Evolutionary conservation across 2,113 vertebrate genomes (phyloP).

Genomic region (Limanda limanda): DNA sequence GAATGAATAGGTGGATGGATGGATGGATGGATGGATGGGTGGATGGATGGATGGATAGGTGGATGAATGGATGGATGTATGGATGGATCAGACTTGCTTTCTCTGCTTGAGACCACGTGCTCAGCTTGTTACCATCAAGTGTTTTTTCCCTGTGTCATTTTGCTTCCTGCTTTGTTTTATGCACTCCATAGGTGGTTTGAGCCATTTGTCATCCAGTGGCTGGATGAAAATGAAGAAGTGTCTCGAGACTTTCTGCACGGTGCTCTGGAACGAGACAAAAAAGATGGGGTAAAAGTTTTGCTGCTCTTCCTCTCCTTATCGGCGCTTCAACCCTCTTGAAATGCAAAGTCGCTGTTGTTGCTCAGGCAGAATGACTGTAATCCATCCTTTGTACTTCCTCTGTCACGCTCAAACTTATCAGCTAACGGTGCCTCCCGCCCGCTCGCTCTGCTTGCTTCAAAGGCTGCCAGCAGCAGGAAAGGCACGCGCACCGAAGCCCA

Average conservation of each 20-base stretch:
- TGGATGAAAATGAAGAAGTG: constrained; percentile 99
- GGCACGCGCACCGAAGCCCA: background rate
- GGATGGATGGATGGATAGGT: too few relatives aligned
- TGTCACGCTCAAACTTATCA: constrained; percentile 49
- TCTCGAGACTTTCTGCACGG: constrained; percentile 96
- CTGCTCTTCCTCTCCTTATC: constrained; percentile 22
- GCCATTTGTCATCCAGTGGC: constrained; percentile 98
- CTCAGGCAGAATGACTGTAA: constrained; percentile 54
- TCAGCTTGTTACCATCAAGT: too few relatives aligned
- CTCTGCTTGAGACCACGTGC: too few relatives aligned
- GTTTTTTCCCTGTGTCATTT: background rate
- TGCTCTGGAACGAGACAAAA: constrained; percentile 97
- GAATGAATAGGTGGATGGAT: too few relatives aligned
- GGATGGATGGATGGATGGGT: too few relatives aligned
- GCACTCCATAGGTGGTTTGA: constrained; percentile 91
- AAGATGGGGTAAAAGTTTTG: constrained; percentile 90
- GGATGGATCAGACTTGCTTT: too few relatives aligned
- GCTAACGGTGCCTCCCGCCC: constrained; percentile 38
- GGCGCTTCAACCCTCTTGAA: constrained; percentile 10
- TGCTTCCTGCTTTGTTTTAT: background rate
- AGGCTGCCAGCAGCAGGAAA: constrained; percentile 7
- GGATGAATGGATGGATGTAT: too few relatives aligned
- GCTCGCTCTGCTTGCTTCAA: constrained; percentile 36
- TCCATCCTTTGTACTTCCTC: constrained; percentile 48
- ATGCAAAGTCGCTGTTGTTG: constrained; percentile 47